A percentile compares a stretch with the other conserved stretches of the same genome.
Evolutionary conservation across 2,888 invertebrate genomes (phyloP).

Genomic region (Drosophila yooni): DNA sequence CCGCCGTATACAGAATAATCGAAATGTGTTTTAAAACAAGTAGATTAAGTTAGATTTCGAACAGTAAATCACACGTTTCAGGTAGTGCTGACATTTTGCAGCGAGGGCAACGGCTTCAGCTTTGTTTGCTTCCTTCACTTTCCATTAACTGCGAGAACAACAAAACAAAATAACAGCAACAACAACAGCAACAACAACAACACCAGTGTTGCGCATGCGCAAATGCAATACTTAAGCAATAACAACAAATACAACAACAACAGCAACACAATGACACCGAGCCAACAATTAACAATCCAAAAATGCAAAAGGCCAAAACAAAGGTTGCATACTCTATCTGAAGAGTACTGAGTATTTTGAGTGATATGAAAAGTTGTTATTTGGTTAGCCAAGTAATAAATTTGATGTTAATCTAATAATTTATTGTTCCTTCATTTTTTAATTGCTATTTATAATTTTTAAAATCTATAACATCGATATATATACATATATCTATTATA

Average conservation of each 20-base stretch:
- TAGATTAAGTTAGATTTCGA: slow-evolving; percentile 4
- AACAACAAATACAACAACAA: slow-evolving; percentile 12
- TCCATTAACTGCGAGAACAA: slow-evolving; percentile 65
- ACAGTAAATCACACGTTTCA: slow-evolving; percentile 25
- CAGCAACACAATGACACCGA: slow-evolving; percentile 25
- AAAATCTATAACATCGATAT: background rate
- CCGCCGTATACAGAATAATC: background rate
- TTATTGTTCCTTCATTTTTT: background rate
- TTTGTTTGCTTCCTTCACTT: slow-evolving; percentile 61
- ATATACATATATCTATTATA: background rate
- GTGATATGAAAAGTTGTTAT: background rate
- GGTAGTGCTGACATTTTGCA: slow-evolving; percentile 41
- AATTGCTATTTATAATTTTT: background rate
- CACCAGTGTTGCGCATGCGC: slow-evolving; percentile 50
- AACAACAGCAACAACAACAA: slow-evolving; percentile 32
- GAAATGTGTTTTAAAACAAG: slow-evolving; percentile 12
- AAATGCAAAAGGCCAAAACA: background rate
- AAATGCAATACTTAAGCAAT: slow-evolving; percentile 38
- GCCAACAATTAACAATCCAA: slow-evolving; percentile 11
- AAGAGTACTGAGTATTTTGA: background rate
- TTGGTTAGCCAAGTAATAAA: background rate
- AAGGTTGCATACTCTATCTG: slow-evolving; percentile 27
- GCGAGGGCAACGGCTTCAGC: slow-evolving; percentile 47
- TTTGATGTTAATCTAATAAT: background rate
- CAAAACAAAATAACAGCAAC: slow-evolving; percentile 21